Evolutionary conservation across 1,140 invertebrate genomes (phyloP), one percentile per base, ranked within the genome.

Genomic region (Drosophila tsacasi): DNA sequence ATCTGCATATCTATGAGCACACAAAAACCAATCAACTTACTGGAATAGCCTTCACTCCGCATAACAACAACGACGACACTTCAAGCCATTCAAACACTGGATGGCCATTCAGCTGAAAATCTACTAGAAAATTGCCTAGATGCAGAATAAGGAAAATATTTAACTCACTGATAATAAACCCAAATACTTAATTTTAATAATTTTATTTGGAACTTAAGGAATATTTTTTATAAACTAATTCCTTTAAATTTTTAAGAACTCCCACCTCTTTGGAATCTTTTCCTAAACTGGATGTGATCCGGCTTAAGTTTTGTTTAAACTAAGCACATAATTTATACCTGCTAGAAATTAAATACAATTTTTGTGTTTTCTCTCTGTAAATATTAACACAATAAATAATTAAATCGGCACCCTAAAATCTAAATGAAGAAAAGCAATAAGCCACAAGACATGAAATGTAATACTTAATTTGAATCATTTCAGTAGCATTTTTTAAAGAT

Each of bases 21-120:
- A 59, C 23, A 50, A 73, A 73, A 73, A 73, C 42, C 49, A 54
- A 72, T 61, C 54, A 74, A 62, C 55, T 50, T 42, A 62, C 67
- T 54, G 67, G 12, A 42, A 64, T 60, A 68, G 35, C 57, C 39
- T 35, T 55, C 65, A 50, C 69, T 59, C n/a, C 44, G 47, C 13
- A 27, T 17, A 25, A 23, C 44, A 47, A 23, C 44, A 46, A 46
- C 13, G 44, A 49, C 58, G 19, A 32, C 19, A 39, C 65, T 50
- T 68, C 32, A 39, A 64, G 25, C 47, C 44, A 4, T 19, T 55
- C 32, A 55, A 37, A 37, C 19, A 55, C 21, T 23, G 32, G 37
- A 37, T 17, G 52, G 32, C 15, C 32, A 55, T 37, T 55, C 32
- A 55, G 21, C 21, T 6, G 10, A 37, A 17, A 19, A 21, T 9